These are phyloP conservation scores for Crioceris asparagi DNA, from an alignment of 2,888 invertebrate species.

Conservation along the genomic window DNA sequence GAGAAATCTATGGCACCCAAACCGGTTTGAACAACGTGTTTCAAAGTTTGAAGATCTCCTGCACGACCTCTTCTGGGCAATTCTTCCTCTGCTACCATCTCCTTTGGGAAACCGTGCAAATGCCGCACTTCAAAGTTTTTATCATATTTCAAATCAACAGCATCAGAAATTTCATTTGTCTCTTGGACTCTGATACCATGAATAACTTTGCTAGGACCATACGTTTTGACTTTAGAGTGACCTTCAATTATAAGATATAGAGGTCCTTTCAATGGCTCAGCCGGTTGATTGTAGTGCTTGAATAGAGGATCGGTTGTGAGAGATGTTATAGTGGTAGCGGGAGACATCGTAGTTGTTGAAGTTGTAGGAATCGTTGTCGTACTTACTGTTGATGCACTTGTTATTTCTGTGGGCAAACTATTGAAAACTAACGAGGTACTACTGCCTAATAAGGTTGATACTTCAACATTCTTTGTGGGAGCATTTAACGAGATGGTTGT, in stretches of 20 bases:
- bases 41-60: slow-evolving; percentile 33
- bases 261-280: slow-evolving; percentile 49
- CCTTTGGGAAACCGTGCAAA: slow-evolving; percentile 38
- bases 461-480: slow-evolving; percentile 12
- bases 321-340: slow-evolving; percentile 42
- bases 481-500: slow-evolving; percentile 11
- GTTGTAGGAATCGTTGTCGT: slow-evolving; percentile 32
- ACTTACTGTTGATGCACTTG: slow-evolving; percentile 8
- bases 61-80: slow-evolving; percentile 28
- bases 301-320: slow-evolving; percentile 51
- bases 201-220: slow-evolving; percentile 50
- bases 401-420: slow-evolving; percentile 9
- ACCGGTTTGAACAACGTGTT: slow-evolving; percentile 35
- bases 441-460: no score
- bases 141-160: slow-evolving; percentile 34
- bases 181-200: slow-evolving; percentile 40
- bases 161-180: slow-evolving; percentile 44
- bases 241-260: slow-evolving; percentile 75
- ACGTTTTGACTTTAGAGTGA: slow-evolving; percentile 77
- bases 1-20: slow-evolving; percentile 34
- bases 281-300: slow-evolving; percentile 50
- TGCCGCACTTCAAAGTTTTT: slow-evolving; percentile 44
- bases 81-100: slow-evolving; percentile 26
- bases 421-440: slow-evolving; percentile 1
- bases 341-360: slow-evolving; percentile 39